Conservation (phyloP, 2,888 invertebrate genomes). For the Prosopocoilus inquinatus region DNA sequence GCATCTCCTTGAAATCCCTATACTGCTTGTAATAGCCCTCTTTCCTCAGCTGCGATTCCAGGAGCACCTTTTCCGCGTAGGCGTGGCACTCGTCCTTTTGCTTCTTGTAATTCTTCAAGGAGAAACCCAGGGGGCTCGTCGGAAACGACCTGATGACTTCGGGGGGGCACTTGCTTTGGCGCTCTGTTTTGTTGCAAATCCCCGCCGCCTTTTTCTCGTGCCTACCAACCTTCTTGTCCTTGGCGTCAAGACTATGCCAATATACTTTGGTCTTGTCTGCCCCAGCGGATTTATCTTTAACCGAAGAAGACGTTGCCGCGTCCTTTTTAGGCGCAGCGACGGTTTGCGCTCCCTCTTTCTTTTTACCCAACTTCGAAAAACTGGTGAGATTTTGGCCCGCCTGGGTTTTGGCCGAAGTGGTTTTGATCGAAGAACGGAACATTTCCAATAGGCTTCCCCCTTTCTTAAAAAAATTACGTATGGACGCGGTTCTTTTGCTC, state of each 20-base stretch:
- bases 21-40: slow-evolving; percentile 27
- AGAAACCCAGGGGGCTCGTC: background rate
- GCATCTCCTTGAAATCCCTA: slow-evolving; percentile 32
- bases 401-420: background rate
- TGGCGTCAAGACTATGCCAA: slow-evolving; percentile 1
- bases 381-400: background rate
- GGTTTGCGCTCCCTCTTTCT: slow-evolving; percentile 3
- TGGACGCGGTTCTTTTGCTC: slow-evolving; percentile 16
- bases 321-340: background rate
- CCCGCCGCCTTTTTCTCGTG: background rate
- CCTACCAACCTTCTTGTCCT: background rate
- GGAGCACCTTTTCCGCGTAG: slow-evolving; percentile 28
- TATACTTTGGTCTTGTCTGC: background rate
- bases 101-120: slow-evolving; percentile 13
- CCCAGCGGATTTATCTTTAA: background rate
- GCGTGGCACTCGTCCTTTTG: slow-evolving; percentile 25
- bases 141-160: slow-evolving; percentile 2
- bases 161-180: background rate
- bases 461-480: slow-evolving; percentile 28
- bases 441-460: slow-evolving; percentile 25
- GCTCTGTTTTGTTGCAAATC: background rate
- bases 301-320: background rate
- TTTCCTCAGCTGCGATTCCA: slow-evolving; percentile 27
- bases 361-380: slow-evolving; percentile 11
- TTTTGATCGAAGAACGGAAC: slow-evolving; percentile 14